Evolutionary conservation across 2,113 vertebrate species (phyloP).

Genomic region (Ailurus styani): DNA sequence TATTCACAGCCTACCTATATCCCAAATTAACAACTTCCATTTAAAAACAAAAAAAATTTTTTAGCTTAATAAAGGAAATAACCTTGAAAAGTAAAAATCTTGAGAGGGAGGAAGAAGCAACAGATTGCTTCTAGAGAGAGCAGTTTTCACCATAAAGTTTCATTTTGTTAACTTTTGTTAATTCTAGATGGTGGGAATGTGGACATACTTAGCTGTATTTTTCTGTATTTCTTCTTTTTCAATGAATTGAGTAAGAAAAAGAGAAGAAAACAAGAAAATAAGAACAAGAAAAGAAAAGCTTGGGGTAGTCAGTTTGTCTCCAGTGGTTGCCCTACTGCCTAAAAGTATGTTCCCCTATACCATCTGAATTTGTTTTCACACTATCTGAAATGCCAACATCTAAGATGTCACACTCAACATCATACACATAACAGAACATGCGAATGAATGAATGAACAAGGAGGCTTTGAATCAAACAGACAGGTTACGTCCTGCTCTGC

Average conservation of each 20-base stretch:
- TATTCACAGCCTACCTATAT: background rate
- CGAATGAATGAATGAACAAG: background rate
- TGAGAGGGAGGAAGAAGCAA: background rate
- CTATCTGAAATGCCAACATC: background rate
- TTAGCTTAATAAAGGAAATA: background rate
- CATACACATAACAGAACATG: background rate
- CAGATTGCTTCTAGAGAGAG: background rate
- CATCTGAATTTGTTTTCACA: conserved; percentile 18
- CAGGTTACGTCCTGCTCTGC: background rate
- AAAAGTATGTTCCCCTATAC: background rate
- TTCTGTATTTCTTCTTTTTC: background rate
- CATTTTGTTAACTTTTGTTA: background rate
- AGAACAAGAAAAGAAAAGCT: conserved; percentile 17
- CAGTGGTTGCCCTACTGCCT: background rate
- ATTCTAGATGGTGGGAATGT: background rate
- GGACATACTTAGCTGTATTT: background rate
- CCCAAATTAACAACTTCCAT: background rate
- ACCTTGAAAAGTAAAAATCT: background rate
- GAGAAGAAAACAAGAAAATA: background rate
- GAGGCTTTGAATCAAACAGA: background rate
- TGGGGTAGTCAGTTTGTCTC: background rate
- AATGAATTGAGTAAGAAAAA: background rate
- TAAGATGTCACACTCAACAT: background rate
- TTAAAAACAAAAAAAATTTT: background rate
- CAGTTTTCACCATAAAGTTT: conserved; percentile 11